phyloP scores from a whole-genome alignment of 1,140 invertebrate genomes.

The Nasonia giraulti region DNA sequence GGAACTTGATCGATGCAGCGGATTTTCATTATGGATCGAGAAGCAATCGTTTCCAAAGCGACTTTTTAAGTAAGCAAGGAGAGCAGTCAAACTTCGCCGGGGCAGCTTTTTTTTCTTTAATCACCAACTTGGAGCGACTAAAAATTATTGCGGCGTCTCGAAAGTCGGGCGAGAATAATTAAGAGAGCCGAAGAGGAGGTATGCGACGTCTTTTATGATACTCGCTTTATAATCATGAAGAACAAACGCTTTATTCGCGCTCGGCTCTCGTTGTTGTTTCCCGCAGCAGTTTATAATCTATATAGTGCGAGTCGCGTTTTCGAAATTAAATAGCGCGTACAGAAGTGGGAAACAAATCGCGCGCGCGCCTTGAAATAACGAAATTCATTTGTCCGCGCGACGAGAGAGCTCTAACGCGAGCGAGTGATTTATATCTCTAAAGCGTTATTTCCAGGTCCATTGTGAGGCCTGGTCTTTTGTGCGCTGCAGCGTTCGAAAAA shows the following conservation, averaged over 20 bases:
- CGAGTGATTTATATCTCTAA: background rate
- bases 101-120: background rate
- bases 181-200: background rate
- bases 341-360: background rate
- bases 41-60: too few species aligned
- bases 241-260: too few species aligned
- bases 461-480: background rate
- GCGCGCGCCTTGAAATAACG: background rate
- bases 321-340: background rate
- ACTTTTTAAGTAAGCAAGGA: too few species aligned
- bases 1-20: too few species aligned
- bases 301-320: background rate
- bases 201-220: background rate
- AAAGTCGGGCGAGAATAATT: background rate
- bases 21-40: too few species aligned
- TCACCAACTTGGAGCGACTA: background rate
- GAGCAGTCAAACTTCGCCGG: too few species aligned
- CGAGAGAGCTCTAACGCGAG: too few species aligned
- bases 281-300: too few species aligned
- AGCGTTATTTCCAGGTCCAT: background rate
- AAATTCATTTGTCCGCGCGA: background rate
- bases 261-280: too few species aligned
- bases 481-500: background rate
- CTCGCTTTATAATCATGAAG: background rate
- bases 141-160: background rate